phyloP scores from a whole-genome alignment of 2,113 vertebrate species.

The Lamprologus ornatipinnis region DNA sequence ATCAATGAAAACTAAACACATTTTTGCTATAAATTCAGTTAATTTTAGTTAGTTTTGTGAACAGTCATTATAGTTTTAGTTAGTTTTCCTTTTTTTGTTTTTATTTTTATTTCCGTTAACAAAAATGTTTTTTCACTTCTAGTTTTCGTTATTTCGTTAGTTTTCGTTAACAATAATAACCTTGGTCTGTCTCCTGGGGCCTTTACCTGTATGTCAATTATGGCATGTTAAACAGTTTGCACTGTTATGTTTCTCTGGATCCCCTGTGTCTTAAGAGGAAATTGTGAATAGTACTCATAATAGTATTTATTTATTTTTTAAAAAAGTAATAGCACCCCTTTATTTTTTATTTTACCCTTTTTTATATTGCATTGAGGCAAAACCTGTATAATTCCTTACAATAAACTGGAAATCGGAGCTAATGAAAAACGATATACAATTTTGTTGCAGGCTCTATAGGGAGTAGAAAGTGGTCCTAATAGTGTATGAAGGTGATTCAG shows the following conservation, averaged over 20 bases:
- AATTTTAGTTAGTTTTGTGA: too few relatives aligned
- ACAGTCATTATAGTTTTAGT: too few relatives aligned
- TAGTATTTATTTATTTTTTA: not conserved
- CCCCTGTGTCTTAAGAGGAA: not conserved
- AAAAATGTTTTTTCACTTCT: too few relatives aligned
- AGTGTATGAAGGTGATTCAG: not conserved
- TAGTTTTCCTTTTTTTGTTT: too few relatives aligned
- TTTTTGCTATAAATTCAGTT: too few relatives aligned
- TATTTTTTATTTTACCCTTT: not conserved
- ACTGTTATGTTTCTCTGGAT: not conserved
- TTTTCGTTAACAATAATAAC: too few relatives aligned
- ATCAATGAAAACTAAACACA: too few relatives aligned
- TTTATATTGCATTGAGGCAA: not conserved
- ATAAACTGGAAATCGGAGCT: not conserved
- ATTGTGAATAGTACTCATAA: not conserved
- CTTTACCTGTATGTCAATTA: not conserved
- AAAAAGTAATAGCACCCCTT: not conserved
- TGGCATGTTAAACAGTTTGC: not conserved
- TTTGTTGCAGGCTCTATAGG: not conserved
- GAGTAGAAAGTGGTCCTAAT: not conserved
- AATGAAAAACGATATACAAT: not conserved
- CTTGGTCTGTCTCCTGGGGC: not conserved
- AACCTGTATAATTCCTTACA: not conserved
- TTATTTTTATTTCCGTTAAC: too few relatives aligned
- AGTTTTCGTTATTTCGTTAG: too few relatives aligned